Base-by-base conservation (phyloP, 2,113 vertebrate genomes). In the Oplegnathus fasciatus region DNA sequence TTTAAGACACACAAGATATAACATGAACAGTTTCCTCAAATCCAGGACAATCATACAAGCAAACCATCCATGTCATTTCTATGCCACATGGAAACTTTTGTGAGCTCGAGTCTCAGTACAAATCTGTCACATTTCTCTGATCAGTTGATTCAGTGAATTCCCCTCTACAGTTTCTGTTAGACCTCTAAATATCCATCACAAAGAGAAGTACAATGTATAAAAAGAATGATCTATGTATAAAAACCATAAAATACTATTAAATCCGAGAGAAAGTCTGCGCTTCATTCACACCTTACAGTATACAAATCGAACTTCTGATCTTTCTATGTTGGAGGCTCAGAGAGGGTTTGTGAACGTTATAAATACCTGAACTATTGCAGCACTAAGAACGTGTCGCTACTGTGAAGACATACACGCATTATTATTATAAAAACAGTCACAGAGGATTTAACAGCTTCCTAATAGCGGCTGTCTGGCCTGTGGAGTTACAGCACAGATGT, bases 1-100 rank as follows among this genome's bases (percentile, higher is more conserved):
- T 67, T 0, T 87, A 94, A 91, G 87, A 93, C 86, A 88, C 85
- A 80, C n/a, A 70, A 81, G 30, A 82, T 55, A 60, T 5, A 82
- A 82, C 54, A 58, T 40, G 8, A 48, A 85, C 48, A 71, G 28
- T 67, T 80, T 79, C 54, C 52, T 32, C 30, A 67, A n/a, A 44
- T 83, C 84, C 32, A 66, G 30, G 7, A 83, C 52, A 79, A 26
- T 32, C 46, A 58, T 52, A 46, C 2, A 80, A 37, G 6, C 34
- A 61, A 54, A 65, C 2, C 11, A 13, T 13, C 15, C 13, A 18
- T 58, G 20, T 75, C 3, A 30, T 69, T 30, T 28, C n/a, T 28
- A 9, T 17, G 22, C 6, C 34, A 44, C 34, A 62, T 71, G 24
- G 55, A 65, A 73, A 81, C 58, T 50, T 20, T 7, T n/a, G 32